Evolutionary conservation across 2,888 invertebrate species (phyloP), one percentile per base, ranked within the genome.

Genomic region (Xylota sylvarum): DNA sequence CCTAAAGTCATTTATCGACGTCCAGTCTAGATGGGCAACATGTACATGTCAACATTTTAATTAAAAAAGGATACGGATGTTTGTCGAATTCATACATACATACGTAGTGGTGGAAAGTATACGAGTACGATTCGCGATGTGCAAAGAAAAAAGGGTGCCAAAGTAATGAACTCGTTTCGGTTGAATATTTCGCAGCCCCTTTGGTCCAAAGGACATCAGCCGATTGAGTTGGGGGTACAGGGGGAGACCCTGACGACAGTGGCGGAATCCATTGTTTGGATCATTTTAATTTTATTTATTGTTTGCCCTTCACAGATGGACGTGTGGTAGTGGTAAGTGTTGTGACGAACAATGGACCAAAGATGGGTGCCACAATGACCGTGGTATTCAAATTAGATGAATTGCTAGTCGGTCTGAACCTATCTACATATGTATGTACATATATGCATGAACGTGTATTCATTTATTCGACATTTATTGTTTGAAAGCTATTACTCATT

Each of bases 261-360:
- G 78, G 74, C 78, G 50, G 48, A 37, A 65, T 76, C 85, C 79
- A 90, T 91, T 90, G 92, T 92, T 92, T 91, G 92, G 90, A 92
- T 92, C 92, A 91, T 91, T 92, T 92, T 92, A 92, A 92, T 92
- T 92, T 92, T 92, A 92, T 92, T 92, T 92, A 92, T 92, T 92
- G 92, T 92, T 90, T 90, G 91, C 89, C 90, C 79, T 37, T 23
- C 32, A 48, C 52, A 60, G 65, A 55, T 65, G 72, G 73, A 67
- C 62, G 50, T 32, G 37, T 46, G 35, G 35, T 6, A 6, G 35
- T 35, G 35, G 35, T 58, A 77, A 72, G 81, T 77, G 82, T 69
- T 55, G 72, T 76, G 85, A 81, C 76, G 85, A 55, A 82, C 85
- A 86, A 86, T 81, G 62, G 77, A 77, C 65, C 81, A 64, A 43